Evolutionary conservation across 2,888 invertebrate species (phyloP).

Genomic region (Muscina levida): DNA sequence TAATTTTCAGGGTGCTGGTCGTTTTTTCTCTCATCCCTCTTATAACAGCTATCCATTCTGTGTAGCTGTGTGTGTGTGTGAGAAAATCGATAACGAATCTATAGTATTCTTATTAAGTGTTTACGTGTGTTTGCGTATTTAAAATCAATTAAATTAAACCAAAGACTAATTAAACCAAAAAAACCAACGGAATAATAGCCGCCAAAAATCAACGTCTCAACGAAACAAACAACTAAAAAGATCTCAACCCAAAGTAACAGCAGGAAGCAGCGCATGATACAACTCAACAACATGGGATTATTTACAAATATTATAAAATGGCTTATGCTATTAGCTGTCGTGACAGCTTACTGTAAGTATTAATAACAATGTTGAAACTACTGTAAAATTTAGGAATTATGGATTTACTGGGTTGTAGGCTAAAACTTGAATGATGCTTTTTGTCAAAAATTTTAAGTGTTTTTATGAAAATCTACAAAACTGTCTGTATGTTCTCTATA

Average conservation of each 20-base stretch:
- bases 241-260: conserved; percentile 38
- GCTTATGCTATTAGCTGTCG: conserved; percentile 77
- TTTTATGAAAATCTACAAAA: too few species aligned
- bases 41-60: background rate
- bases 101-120: conserved; percentile 13
- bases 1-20: conserved; percentile 12
- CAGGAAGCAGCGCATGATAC: conserved; percentile 60
- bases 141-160: conserved; percentile 49
- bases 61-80: background rate
- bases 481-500: too few species aligned
- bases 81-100: conserved; percentile 26
- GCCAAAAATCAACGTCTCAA: background rate
- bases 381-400: too few species aligned
- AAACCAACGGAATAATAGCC: conserved; percentile 12
- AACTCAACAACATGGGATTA: conserved; percentile 73
- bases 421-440: too few species aligned
- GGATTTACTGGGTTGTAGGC: too few species aligned
- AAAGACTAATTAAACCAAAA: conserved; percentile 48
- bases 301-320: conserved; percentile 76
- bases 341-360: conserved; percentile 76
- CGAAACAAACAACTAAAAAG: conserved; percentile 30
- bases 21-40: conserved; percentile 9
- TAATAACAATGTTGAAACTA: too few species aligned
- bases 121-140: conserved; percentile 49
- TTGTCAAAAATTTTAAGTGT: too few species aligned